phyloP scores from a whole-genome alignment of 2,113 vertebrate genomes.

The Scortum barcoo region DNA sequence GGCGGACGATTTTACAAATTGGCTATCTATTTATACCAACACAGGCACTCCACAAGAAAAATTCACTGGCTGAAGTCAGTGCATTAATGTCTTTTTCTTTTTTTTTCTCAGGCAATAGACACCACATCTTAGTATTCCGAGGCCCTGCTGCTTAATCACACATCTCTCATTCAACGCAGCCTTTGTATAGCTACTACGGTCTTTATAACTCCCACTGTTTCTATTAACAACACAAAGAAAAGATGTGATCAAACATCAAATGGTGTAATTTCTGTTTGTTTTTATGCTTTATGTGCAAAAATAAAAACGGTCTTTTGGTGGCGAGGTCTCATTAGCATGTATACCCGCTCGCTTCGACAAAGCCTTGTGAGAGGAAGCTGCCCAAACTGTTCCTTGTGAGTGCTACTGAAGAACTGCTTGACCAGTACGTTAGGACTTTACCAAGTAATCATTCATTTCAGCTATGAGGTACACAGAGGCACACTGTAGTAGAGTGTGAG shows the following conservation, averaged over 20 bases:
- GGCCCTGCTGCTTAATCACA: slow-evolving; percentile 71
- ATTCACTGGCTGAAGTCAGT: slow-evolving; percentile 76
- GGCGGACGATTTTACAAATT: slow-evolving; percentile 88
- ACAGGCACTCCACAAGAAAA: slow-evolving; percentile 75
- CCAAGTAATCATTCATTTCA: neutral
- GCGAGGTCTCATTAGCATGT: slow-evolving; percentile 20
- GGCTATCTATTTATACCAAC: slow-evolving; percentile 88
- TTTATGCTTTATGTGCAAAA: slow-evolving; percentile 9
- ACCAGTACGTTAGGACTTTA: neutral
- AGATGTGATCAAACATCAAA: slow-evolving; percentile 47
- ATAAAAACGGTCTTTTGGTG: slow-evolving; percentile 32
- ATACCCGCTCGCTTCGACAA: slow-evolving; percentile 24
- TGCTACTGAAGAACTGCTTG: slow-evolving; percentile 9
- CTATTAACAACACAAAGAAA: slow-evolving; percentile 48
- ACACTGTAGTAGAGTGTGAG: neutral
- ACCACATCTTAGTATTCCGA: slow-evolving; percentile 60
- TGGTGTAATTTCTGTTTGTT: slow-evolving; percentile 41
- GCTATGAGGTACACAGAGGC: neutral
- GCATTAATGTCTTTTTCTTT: slow-evolving; percentile 68
- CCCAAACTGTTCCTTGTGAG: neutral
- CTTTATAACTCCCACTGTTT: slow-evolving; percentile 45
- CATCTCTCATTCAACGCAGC: slow-evolving; percentile 57
- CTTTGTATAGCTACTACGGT: slow-evolving; percentile 40
- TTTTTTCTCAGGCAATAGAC: slow-evolving; percentile 48
- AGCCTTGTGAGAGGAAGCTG: slow-evolving; percentile 13